Percentiles rank a stretch among this genome's conserved stretches.
phyloP scores from a whole-genome alignment of 2,113 vertebrate species.

The Myodes glareolus region DNA sequence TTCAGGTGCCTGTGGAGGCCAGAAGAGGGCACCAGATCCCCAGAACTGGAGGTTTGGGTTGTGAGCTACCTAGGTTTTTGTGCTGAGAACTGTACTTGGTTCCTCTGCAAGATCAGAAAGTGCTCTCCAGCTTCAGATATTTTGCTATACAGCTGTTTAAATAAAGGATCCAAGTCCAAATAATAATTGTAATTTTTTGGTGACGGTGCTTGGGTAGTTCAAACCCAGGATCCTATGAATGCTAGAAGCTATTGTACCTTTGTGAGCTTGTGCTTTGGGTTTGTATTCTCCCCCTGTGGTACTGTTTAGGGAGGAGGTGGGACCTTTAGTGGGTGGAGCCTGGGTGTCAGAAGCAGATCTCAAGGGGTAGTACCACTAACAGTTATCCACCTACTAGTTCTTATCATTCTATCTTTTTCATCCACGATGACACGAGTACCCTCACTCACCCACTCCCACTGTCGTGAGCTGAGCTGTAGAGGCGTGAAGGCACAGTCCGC shows the following conservation, averaged over 20 bases:
- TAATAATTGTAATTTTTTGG: too few species aligned
- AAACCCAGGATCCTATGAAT: not conserved
- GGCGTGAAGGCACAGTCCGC: not conserved
- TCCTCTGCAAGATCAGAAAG: not conserved
- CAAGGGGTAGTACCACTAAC: too few species aligned
- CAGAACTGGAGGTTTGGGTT: not conserved
- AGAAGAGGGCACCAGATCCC: not conserved
- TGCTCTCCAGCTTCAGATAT: not conserved
- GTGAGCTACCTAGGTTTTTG: not conserved
- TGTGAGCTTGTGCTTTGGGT: not conserved
- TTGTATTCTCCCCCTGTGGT: not conserved
- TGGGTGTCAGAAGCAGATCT: not conserved
- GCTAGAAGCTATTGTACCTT: not conserved
- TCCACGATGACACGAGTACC: not conserved
- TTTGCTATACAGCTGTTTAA: not conserved
- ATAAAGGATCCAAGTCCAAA: not conserved
- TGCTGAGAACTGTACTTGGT: not conserved
- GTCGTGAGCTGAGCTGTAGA: too few species aligned
- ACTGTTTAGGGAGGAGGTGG: not conserved
- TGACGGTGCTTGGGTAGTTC: not conserved
- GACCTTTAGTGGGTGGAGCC: too few species aligned
- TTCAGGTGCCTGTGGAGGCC: not conserved
- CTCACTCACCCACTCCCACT: not conserved
- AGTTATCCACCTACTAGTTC: not conserved
- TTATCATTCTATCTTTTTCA: too few species aligned